Evolutionary conservation across 2,888 invertebrate genomes (phyloP).

Genomic region (Pachliopta kotzebuea): DNA sequence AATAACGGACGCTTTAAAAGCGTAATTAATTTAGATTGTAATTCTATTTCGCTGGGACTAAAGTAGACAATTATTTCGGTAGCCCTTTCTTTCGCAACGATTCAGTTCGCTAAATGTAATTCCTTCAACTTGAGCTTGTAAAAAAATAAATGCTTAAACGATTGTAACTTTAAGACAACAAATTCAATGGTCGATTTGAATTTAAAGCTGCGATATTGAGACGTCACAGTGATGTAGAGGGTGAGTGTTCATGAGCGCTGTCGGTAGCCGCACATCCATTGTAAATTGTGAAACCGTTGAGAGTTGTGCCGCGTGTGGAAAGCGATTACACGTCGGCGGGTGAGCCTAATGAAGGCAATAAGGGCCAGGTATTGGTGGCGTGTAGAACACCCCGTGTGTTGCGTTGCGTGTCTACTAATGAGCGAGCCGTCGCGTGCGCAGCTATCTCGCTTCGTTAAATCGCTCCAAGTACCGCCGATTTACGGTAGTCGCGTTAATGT

Average conservation of each 20-base stretch:
- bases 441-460: slow-evolving; percentile 64
- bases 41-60: slow-evolving; percentile 79
- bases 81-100: slow-evolving; percentile 78
- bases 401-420: slow-evolving; percentile 72
- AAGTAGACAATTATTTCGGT: slow-evolving; percentile 80
- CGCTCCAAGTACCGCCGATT: slow-evolving; percentile 51
- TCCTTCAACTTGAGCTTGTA: slow-evolving; percentile 74
- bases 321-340: slow-evolving; percentile 53
- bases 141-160: slow-evolving; percentile 44
- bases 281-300: slow-evolving; percentile 13
- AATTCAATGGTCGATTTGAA: slow-evolving; percentile 5
- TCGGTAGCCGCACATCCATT: slow-evolving; percentile 18
- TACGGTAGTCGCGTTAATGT: slow-evolving; percentile 41
- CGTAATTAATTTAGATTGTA: slow-evolving; percentile 81
- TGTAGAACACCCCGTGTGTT: slow-evolving; percentile 37
- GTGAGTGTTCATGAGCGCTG: slow-evolving; percentile 20
- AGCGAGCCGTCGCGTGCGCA: slow-evolving; percentile 69
- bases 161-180: background rate
- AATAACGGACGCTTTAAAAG: slow-evolving; percentile 81
- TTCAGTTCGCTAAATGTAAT: slow-evolving; percentile 75
- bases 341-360: slow-evolving; percentile 60
- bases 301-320: slow-evolving; percentile 45
- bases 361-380: slow-evolving; percentile 43
- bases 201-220: slow-evolving; percentile 9
- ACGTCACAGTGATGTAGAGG: slow-evolving; percentile 1